These are phyloP conservation scores for Epirrita christyi DNA, from an alignment of 2,888 invertebrate species.

Conservation along the genomic window DNA sequence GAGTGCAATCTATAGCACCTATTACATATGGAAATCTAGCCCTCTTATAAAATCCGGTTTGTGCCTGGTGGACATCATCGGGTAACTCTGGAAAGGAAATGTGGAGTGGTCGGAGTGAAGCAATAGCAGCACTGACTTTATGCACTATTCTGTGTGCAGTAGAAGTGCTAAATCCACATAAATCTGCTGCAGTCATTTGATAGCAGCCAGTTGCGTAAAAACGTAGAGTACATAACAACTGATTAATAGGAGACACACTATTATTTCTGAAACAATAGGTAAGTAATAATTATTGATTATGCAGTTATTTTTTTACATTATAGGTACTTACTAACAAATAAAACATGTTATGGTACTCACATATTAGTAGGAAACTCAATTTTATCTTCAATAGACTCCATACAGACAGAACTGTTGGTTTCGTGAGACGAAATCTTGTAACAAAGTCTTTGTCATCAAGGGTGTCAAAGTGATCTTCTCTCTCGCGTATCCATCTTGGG, in stretches of 20 bases:
- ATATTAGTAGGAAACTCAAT: too few relatives aligned
- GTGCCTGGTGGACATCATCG: constrained; percentile 27
- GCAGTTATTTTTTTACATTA: too few relatives aligned
- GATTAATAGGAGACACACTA: constrained; percentile 8
- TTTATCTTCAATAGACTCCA: too few relatives aligned
- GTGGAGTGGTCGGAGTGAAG: constrained; percentile 36
- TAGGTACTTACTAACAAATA: too few relatives aligned
- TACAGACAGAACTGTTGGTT: too few relatives aligned
- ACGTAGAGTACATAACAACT: constrained; percentile 9
- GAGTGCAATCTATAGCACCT: constrained; percentile 12
- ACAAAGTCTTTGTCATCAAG: too few relatives aligned
- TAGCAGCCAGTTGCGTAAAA: constrained; percentile 5
- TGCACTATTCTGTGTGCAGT: constrained; percentile 10
- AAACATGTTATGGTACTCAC: too few relatives aligned
- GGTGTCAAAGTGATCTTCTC: too few relatives aligned
- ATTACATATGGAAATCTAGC: constrained; percentile 29
- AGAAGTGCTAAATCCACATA: constrained; percentile 23
- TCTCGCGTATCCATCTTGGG: too few relatives aligned
- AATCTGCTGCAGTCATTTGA: constrained; percentile 7
- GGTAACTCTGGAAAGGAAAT: constrained; percentile 19
- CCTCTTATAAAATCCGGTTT: constrained; percentile 33
- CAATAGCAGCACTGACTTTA: constrained; percentile 9
- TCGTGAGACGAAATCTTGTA: too few relatives aligned
- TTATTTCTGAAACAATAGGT: neutral
- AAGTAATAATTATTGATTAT: too few relatives aligned